These are phyloP conservation scores for Chaetura pelagica DNA, from an alignment of 2,113 vertebrate species.

Conservation along the genomic window DNA sequence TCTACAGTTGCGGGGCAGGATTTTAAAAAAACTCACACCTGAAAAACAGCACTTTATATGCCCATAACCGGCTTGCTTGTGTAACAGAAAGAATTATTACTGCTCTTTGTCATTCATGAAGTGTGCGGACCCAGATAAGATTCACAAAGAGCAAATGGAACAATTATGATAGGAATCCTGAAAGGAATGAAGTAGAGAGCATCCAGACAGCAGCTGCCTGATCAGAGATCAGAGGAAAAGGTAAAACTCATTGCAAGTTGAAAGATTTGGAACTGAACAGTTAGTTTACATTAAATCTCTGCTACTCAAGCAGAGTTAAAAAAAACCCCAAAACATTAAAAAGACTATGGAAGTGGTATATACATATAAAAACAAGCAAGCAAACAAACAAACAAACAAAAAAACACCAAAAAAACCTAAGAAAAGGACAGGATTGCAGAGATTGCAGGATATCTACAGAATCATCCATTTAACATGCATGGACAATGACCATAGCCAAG, in stretches of 20 bases:
- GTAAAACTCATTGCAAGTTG: not conserved
- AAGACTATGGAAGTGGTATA: not conserved
- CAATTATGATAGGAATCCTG: not conserved
- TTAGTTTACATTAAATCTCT: not conserved
- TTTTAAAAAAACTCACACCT: not conserved
- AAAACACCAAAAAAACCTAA: not conserved
- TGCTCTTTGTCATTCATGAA: not conserved
- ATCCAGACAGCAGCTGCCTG: not conserved
- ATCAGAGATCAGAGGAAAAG: not conserved
- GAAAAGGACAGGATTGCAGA: not conserved
- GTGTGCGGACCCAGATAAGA: not conserved
- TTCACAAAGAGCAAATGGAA: not conserved
- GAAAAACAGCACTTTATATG: not conserved
- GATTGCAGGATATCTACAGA: fast-evolving
- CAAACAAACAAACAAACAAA: too few species aligned
- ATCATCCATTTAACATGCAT: not conserved
- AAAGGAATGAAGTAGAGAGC: not conserved
- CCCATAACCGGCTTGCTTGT: not conserved
- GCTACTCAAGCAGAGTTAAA: not conserved
- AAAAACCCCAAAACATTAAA: not conserved
- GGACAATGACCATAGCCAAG: not conserved
- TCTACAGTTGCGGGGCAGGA: not conserved
- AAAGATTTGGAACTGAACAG: not conserved
- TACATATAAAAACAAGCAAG: too few species aligned
- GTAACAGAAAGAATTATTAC: not conserved